Evolutionary conservation across 2,113 vertebrate species (phyloP), one percentile per base, ranked within the genome.

Genomic region (Pipa parva): DNA sequence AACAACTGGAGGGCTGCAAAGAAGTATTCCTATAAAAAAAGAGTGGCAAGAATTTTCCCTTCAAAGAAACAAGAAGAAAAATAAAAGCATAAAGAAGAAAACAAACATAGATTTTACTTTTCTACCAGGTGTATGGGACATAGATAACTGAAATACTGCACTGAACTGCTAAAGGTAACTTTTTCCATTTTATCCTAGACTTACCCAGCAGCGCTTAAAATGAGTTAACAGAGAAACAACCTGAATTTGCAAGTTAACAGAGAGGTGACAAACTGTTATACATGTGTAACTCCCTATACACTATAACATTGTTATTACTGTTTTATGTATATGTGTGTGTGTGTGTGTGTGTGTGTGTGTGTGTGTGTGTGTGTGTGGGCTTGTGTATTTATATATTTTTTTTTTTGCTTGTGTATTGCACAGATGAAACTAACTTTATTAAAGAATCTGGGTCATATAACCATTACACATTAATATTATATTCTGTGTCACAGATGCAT

Each of bases 121-220:
- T 82, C 67, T 71, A 74, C 84, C 79, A 76, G 85, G 83, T 80
- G 77, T 76, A 74, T 76, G 74, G 80, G 85, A 81, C 84, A 76
- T 84, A 84, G 84, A 81, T 86, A 85, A 80, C 80, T 72, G 70
- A 77, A 81, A 80, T 69, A 81, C 73, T 77, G 71, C 77, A 80
- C 74, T 79, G 82, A 78, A 77, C 74, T 84, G 83, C 78, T 78
- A 74, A 81, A 89, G 89, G 88, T 89, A 89, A 88, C 0, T 12
- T 5, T 21, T 48, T n/a, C 17, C 26, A n/a, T 31, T 10, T 42
- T 45, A 42, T 60, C 2, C n/a, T n/a, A n/a, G n/a, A n/a, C n/a
- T n/a, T n/a, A n/a, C n/a, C n/a, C n/a, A n/a, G n/a, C n/a, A n/a
- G n/a, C n/a, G n/a, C n/a, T n/a, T n/a, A n/a, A n/a, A n/a, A n/a